These are phyloP conservation scores for Anoura caudifer DNA, from an alignment of 2,113 vertebrate species.

Conservation along the genomic window DNA sequence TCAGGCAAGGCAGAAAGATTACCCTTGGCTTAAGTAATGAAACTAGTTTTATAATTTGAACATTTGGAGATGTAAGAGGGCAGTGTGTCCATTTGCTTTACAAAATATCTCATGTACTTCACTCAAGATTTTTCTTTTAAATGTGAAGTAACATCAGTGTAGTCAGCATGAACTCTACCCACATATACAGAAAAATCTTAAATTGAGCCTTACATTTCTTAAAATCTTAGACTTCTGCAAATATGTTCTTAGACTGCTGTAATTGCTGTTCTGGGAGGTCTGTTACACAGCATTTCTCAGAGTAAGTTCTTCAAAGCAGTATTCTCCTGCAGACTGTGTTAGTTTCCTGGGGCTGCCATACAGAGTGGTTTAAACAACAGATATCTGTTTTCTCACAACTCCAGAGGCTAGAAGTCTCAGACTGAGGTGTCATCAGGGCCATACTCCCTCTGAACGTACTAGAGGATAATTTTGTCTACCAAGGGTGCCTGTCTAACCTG, in stretches of 20 bases:
- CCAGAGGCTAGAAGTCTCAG: not conserved
- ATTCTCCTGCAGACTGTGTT: not conserved
- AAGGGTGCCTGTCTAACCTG: no score
- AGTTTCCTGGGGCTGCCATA: not conserved
- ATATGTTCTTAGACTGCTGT: not conserved
- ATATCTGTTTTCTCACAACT: not conserved
- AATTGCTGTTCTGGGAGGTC: not conserved
- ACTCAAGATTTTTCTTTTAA: slow-evolving; percentile 35
- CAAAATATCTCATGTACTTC: not conserved
- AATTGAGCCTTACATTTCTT: not conserved
- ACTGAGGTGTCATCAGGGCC: not conserved
- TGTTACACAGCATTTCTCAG: not conserved
- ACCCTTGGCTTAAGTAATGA: not conserved
- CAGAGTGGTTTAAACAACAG: not conserved
- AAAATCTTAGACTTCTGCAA: not conserved
- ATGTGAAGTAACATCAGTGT: not conserved
- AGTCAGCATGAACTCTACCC: not conserved
- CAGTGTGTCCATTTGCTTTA: slow-evolving; percentile 10
- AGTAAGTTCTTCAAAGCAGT: not conserved
- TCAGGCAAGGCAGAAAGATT: slow-evolving; percentile 25
- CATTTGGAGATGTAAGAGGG: not conserved
- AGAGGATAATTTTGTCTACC: no score
- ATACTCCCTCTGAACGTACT: not conserved
- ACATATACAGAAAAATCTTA: not conserved
- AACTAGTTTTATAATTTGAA: slow-evolving; percentile 33